These are phyloP conservation scores for Microcebus griseorufus DNA, from an alignment of 2,113 vertebrate species.

Conservation along the genomic window DNA sequence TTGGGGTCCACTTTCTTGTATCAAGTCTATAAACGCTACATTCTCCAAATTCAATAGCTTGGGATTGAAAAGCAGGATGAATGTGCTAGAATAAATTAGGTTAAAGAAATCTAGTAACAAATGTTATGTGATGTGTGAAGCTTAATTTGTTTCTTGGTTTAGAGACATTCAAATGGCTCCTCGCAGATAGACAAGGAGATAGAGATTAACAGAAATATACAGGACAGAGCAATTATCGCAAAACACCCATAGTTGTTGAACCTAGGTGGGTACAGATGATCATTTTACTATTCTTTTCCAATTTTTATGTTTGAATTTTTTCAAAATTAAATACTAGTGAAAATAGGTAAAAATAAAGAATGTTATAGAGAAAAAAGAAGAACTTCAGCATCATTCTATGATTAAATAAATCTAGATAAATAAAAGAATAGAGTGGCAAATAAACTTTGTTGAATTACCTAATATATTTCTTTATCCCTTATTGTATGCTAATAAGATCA, in stretches of 20 bases:
- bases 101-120: not conserved
- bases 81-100: not conserved
- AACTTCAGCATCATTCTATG: not conserved
- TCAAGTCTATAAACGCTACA: not conserved
- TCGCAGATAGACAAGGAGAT: not conserved
- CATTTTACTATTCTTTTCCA: not conserved
- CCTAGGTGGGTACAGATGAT: not conserved
- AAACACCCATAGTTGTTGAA: not conserved
- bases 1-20: too few relatives aligned
- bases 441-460: not conserved
- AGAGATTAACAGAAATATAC: not conserved
- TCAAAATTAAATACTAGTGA: not conserved
- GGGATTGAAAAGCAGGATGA: not conserved
- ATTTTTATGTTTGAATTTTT: not conserved
- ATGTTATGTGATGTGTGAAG: not conserved
- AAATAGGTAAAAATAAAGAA: not conserved
- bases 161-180: not conserved
- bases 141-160: not conserved
- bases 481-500: not conserved
- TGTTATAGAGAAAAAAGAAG: not conserved
- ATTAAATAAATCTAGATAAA: not conserved
- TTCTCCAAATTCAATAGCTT: not conserved
- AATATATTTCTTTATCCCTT: not conserved
- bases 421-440: not conserved
- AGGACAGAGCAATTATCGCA: not conserved